phyloP scores from a whole-genome alignment of 2,113 vertebrate genomes.

The Corythoichthys intestinalis region DNA sequence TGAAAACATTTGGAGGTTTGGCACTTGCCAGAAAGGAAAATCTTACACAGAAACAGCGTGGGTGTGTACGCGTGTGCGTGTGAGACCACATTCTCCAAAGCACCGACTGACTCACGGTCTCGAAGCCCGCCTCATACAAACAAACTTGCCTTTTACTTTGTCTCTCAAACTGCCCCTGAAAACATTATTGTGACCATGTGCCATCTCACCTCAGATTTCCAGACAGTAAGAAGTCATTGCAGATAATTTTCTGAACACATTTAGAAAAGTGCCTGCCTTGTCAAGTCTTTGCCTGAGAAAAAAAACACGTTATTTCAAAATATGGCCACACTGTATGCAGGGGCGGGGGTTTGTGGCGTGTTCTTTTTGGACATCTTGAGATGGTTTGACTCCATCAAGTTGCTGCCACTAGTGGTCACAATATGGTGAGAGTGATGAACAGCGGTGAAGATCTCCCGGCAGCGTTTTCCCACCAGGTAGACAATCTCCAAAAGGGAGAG shows the following conservation, averaged over 20 bases:
- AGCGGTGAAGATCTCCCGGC: conserved; percentile 45
- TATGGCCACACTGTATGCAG: conserved; percentile 42
- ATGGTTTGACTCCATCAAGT: conserved; percentile 37
- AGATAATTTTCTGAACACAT: conserved; percentile 25
- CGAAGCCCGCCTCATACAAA: background rate
- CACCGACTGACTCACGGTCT: conserved; percentile 43
- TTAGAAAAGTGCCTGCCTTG: conserved; percentile 8
- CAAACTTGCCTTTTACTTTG: background rate
- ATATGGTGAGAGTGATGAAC: conserved; percentile 9
- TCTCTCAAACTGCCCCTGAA: background rate
- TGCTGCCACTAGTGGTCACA: conserved; percentile 33
- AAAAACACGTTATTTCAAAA: conserved; percentile 7
- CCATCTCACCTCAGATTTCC: background rate
- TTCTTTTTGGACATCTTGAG: conserved; percentile 15
- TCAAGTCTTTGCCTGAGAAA: background rate
- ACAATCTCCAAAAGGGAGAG: conserved; percentile 81
- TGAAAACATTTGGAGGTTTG: conserved; percentile 13
- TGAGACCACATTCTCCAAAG: conserved; percentile 26
- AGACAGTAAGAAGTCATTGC: conserved; percentile 1
- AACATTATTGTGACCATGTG: background rate
- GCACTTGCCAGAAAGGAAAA: conserved; percentile 40
- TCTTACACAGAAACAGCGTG: conserved; percentile 43
- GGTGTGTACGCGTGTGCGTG: background rate
- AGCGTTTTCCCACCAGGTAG: conserved; percentile 86
- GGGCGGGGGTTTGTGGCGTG: conserved; percentile 30